Conservation (phyloP, 2,113 vertebrate species). For the Colistium nudipinnis region DNA sequence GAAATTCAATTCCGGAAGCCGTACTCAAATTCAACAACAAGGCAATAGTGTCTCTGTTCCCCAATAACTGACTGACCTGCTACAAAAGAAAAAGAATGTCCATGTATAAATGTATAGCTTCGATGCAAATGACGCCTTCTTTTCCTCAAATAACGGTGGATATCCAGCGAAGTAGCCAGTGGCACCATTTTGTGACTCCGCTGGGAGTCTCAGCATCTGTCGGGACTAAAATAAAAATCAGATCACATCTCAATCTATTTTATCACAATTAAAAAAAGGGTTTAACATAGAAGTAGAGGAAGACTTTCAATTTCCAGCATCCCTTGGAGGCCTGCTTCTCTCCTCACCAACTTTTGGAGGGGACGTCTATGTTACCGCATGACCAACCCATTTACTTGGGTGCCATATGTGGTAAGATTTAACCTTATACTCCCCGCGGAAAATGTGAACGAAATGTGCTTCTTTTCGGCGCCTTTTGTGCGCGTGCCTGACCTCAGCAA, state of each 20-base stretch:
- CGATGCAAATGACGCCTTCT: not conserved
- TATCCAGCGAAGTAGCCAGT: conserved; percentile 55
- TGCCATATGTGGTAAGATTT: conserved; percentile 81
- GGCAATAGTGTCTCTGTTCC: no score
- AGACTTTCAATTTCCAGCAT: conserved; percentile 83
- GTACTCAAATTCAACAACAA: no score
- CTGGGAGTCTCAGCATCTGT: conserved; percentile 57
- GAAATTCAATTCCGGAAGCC: no score
- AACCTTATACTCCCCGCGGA: no score
- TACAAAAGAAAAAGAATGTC: not conserved
- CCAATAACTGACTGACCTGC: no score
- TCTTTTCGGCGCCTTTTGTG: conserved; percentile 79
- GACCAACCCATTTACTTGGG: conserved; percentile 87
- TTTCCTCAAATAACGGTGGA: conserved; percentile 27
- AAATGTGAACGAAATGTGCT: not conserved
- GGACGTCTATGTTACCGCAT: conserved; percentile 86
- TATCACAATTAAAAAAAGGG: no score
- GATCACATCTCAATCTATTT: no score
- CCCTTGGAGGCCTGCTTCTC: conserved; percentile 84
- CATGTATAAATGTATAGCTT: not conserved
- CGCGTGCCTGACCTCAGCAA: conserved; percentile 80
- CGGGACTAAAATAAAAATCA: not conserved
- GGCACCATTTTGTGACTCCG: conserved; percentile 73
- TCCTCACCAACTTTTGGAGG: no score
- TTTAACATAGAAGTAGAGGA: no score